These are phyloP conservation scores for Danio tinwini DNA, from an alignment of 2,797 vertebrate species.

Conservation along the genomic window DNA sequence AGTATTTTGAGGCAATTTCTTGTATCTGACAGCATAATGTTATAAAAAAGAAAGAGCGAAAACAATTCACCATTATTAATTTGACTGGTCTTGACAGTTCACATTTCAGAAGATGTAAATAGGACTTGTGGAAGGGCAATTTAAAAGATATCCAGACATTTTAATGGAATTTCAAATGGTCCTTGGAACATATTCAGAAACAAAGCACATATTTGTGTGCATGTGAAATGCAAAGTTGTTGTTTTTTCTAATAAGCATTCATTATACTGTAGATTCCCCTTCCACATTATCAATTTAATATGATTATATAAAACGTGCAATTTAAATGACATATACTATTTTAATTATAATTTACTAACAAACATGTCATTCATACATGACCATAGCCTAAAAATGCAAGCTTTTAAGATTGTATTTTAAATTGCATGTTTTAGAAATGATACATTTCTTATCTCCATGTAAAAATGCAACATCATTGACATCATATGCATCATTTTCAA, in stretches of 20 bases:
- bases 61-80: conserved; percentile 30
- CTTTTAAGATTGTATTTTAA: no score
- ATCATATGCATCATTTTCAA: no score
- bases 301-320: no score
- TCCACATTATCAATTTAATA: no score
- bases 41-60: conserved; percentile 4
- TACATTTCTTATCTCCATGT: no score
- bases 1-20: conserved; percentile 12
- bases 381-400: no score
- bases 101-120: conserved; percentile 21
- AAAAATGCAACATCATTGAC: no score
- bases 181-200: background rate
- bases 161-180: background rate
- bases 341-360: no score
- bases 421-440: no score
- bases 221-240: background rate
- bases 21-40: conserved; percentile 2
- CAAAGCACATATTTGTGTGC: background rate
- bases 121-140: conserved; percentile 22
- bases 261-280: background rate
- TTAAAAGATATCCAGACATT: conserved; percentile 10
- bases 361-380: no score
- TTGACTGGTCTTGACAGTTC: conserved; percentile 2
- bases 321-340: no score
- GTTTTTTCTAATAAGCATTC: background rate